Evolutionary conservation across 2,113 vertebrate genomes (phyloP), one percentile per base, ranked within the genome.

Genomic region (Raja brachyura): DNA sequence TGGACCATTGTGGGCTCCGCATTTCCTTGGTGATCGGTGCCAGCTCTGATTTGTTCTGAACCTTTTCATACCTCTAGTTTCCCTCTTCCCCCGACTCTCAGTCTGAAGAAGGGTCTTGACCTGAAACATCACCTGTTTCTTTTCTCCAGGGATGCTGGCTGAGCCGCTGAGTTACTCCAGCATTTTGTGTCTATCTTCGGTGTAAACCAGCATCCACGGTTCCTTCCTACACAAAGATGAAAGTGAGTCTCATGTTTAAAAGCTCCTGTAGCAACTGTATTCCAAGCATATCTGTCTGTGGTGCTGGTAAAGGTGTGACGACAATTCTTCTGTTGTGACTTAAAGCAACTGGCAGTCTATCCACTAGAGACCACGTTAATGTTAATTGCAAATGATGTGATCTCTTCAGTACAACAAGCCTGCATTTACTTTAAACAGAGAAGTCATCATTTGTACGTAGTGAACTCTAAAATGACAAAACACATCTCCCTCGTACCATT

Each of bases 361-460:
- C 14, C 14, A 39, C 18, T 7, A 56, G 20, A 56, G 48, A 54
- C 7, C 2, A 9, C 25, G 48, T 18, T 54, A 48, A 54, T 83
- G 79, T 83, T 56, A 56, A 83, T 83, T 83, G 79, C 48, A 28
- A 83, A 48, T 79, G 33, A 22, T 79, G 77, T 81, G 48, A 81
- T 81, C 48, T 22, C 8, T 83, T 22, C 14, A 48, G 20, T 56
- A 3, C 6, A 83, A 28, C 39, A 20, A 83, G 79, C 9, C 7
- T 25, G 48, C 22, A 83, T 83, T 83, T 3, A 83, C 54, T 20
- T 54, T 54, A 56, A 54, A 39, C 77, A 11, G 77, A 10, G 77
- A 39, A 39, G 33, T 14, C 9, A 39, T 78, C n/a, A 14, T 79
- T 79, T 48, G 13, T 16, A 79, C 16, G 13, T 16, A 79, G 4